A percentile compares a stretch with the other conserved stretches of the same genome.
These are phyloP conservation scores for Lepetodrilus schrolli DNA, from an alignment of 2,888 invertebrate species.

Conservation along the genomic window DNA sequence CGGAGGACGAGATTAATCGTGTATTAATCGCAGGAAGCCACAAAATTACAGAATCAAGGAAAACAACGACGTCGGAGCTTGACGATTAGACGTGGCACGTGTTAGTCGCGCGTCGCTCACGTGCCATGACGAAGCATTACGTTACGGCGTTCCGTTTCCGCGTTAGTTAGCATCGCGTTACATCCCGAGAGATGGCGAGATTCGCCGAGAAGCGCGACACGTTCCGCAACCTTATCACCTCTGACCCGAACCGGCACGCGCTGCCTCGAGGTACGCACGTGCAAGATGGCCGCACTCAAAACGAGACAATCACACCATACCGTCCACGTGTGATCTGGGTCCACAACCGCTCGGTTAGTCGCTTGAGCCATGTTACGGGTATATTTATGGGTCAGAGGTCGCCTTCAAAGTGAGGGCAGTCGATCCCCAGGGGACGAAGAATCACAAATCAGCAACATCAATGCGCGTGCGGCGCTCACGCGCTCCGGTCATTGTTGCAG, in stretches of 20 bases:
- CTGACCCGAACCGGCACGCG: neutral
- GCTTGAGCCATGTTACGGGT: neutral
- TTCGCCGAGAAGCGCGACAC: neutral
- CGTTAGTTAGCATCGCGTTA: conserved; percentile 15
- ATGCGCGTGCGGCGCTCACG: neutral
- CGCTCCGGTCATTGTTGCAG: neutral
- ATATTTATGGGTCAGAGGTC: conserved; percentile 6
- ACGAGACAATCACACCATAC: neutral
- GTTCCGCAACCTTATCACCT: neutral
- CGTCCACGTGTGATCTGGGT: neutral
- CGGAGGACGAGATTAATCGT: neutral
- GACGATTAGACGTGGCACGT: neutral
- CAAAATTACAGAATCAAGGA: neutral
- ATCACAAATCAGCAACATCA: neutral
- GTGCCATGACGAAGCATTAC: neutral
- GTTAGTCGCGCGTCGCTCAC: neutral
- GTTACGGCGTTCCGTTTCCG: neutral
- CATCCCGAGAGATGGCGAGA: conserved; percentile 11
- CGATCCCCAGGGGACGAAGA: neutral
- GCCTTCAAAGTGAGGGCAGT: neutral
- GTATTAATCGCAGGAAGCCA: neutral
- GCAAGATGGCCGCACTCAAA: neutral
- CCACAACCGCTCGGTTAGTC: neutral
- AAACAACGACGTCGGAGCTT: too few relatives aligned
- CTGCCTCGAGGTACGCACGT: neutral